These are phyloP conservation scores for Anguilla japonica DNA, from an alignment of 2,113 vertebrate genomes.

Conservation along the genomic window DNA sequence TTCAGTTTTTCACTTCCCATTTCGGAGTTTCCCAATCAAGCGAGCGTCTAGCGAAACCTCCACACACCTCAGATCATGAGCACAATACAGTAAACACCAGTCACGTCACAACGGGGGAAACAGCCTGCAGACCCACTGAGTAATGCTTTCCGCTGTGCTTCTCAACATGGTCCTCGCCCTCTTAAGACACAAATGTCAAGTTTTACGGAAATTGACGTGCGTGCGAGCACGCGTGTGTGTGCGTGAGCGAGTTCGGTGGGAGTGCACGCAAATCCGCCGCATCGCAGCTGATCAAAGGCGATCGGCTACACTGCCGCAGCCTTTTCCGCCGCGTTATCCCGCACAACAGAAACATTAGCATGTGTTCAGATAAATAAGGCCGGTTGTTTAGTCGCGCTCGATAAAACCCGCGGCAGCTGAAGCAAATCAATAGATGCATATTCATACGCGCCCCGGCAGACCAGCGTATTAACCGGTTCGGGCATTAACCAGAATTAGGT, in stretches of 20 bases:
- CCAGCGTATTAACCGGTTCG: neutral
- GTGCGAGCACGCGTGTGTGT: too few species aligned
- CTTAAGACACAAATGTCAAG: neutral
- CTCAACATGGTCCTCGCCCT: neutral
- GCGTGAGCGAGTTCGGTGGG: too few species aligned
- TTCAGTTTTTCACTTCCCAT: neutral
- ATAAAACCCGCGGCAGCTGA: neutral
- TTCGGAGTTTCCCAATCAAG: neutral
- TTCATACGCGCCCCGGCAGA: neutral
- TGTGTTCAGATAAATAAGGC: conserved; percentile 6
- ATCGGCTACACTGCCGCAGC: neutral
- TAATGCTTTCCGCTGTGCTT: neutral
- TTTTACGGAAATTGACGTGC: neutral
- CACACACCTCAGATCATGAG: neutral
- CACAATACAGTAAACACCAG: neutral
- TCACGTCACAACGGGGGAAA: neutral
- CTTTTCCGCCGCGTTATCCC: neutral
- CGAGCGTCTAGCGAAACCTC: neutral
- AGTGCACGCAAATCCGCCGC: neutral
- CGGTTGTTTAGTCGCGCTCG: neutral
- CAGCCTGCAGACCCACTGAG: neutral
- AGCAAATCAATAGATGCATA: conserved; percentile 3
- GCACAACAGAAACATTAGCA: conserved; percentile 21
- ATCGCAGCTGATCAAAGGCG: neutral
- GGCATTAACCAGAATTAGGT: conserved; percentile 21